A percentile compares a stretch with the other conserved stretches of the same genome.
Conservation (phyloP, 1,140 invertebrate genomes). For the Venturia canescens region DNA sequence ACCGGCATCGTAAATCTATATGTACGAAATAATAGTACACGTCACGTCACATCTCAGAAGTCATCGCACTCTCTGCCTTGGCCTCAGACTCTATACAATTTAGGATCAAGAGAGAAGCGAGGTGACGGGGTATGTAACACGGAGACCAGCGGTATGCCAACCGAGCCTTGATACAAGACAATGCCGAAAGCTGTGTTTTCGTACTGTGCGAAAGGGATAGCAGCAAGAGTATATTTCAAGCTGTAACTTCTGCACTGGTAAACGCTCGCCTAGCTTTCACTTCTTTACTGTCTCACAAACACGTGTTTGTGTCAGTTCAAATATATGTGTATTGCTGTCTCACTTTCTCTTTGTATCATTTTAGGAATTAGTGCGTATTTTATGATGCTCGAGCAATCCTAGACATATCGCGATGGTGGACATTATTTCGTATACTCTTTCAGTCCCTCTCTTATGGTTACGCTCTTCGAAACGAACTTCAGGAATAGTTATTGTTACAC, state of each 20-base stretch:
- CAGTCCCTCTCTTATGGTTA: too few species aligned
- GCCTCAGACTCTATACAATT: conserved; percentile 34
- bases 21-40: not conserved
- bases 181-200: conserved; percentile 42
- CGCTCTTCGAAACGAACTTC: too few species aligned
- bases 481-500: too few species aligned
- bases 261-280: conserved; percentile 35
- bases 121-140: conserved; percentile 15
- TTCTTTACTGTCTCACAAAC: conserved; percentile 32
- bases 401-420: too few species aligned
- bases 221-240: not conserved
- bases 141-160: conserved; percentile 20
- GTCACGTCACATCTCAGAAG: not conserved
- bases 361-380: not conserved
- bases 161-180: conserved; percentile 38
- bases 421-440: too few species aligned
- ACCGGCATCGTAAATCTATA: too few species aligned
- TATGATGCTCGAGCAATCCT: too few species aligned
- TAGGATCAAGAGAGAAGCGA: conserved; percentile 41
- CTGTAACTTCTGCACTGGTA: not conserved
- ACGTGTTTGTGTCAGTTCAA: conserved; percentile 32
- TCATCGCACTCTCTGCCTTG: not conserved
- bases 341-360: not conserved
- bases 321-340: not conserved
- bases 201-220: conserved; percentile 1